These are phyloP conservation scores for Lasioglossum morio DNA, from an alignment of 2,888 invertebrate genomes.

Conservation along the genomic window DNA sequence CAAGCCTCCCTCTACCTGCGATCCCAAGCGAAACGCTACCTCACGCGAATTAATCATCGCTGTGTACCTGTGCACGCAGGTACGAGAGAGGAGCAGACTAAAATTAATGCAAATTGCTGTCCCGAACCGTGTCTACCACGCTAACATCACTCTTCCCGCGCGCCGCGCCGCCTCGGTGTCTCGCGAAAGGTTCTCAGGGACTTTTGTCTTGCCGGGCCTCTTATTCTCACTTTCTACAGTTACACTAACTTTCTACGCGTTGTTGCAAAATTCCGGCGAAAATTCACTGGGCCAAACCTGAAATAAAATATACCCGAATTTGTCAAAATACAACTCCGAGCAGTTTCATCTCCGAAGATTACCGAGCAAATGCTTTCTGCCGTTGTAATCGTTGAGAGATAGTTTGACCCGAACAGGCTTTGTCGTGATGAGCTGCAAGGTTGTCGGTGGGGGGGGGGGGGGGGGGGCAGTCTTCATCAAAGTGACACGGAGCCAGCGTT, in stretches of 20 bases:
- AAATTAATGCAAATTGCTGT: constrained; percentile 42
- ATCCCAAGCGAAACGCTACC: neutral
- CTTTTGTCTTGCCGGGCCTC: neutral
- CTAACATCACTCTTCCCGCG: neutral
- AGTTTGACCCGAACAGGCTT: neutral
- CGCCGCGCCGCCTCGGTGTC: neutral
- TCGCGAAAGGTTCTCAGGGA: neutral
- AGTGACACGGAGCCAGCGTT: constrained; percentile 4
- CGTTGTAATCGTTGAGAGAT: neutral
- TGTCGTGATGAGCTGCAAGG: neutral
- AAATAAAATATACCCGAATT: neutral
- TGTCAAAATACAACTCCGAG: neutral
- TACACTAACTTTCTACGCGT: neutral
- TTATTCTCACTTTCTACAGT: neutral
- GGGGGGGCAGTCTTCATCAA: neutral
- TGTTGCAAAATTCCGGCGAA: neutral
- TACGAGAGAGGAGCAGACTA: constrained; percentile 16
- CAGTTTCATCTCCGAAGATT: neutral
- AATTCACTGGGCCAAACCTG: neutral
- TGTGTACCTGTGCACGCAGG: constrained; percentile 5
- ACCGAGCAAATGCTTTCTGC: neutral
- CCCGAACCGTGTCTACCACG: constrained; percentile 19
- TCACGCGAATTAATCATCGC: constrained; percentile 27
- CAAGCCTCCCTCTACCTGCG: neutral
- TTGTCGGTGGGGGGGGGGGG: neutral